These are phyloP conservation scores for Philereme transversata DNA, from an alignment of 2,888 invertebrate species.

Conservation along the genomic window DNA sequence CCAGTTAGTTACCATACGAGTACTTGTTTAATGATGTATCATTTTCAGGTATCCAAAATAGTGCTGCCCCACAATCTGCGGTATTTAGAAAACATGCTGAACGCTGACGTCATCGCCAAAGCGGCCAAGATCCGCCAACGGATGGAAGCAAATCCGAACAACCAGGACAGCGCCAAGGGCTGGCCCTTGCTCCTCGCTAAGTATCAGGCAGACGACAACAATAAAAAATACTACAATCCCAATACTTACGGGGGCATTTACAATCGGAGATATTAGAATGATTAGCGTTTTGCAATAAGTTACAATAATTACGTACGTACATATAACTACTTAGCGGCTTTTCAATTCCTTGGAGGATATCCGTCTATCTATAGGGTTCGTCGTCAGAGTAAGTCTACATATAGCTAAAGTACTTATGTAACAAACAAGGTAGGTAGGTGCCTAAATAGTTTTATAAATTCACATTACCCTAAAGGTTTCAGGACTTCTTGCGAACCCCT, in stretches of 20 bases:
- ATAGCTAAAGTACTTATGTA: no score
- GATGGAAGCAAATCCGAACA: conserved; percentile 67
- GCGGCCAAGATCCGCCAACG: conserved; percentile 69
- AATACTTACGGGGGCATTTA: conserved; percentile 26
- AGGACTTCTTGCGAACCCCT: no score
- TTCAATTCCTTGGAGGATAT: no score
- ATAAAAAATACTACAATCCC: conserved; percentile 17
- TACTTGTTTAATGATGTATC: not conserved
- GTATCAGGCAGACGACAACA: conserved; percentile 60
- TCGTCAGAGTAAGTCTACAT: no score
- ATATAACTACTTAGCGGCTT: no score
- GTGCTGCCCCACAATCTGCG: conserved; percentile 72
- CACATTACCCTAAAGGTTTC: no score
- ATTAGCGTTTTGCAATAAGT: conserved; percentile 16
- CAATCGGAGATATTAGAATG: conserved; percentile 32
- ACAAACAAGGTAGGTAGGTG: no score
- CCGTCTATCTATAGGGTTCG: no score
- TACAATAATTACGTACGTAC: no score
- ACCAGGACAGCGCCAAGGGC: conserved; percentile 63
- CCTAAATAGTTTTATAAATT: no score
- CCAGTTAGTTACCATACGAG: no score
- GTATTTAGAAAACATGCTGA: conserved; percentile 76
- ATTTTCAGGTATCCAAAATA: conserved; percentile 69
- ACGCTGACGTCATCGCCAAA: conserved; percentile 73
- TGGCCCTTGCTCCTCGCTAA: conserved; percentile 70